Conservation (phyloP, 2,113 vertebrate genomes). For the Rhabdomys dilectus region DNA sequence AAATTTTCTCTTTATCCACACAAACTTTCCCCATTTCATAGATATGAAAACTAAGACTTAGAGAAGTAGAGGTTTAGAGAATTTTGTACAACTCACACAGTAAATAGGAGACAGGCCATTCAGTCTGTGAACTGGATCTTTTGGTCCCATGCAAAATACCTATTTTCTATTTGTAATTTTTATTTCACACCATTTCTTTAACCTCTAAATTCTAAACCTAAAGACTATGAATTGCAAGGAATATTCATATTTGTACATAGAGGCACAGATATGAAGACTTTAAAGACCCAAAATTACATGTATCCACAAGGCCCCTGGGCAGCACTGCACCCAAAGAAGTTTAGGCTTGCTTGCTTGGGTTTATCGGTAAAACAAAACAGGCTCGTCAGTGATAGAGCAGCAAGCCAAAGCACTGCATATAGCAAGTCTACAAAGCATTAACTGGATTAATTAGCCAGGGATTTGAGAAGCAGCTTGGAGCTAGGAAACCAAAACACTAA, state of each 20-base stretch:
- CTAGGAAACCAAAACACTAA: conserved; percentile 92
- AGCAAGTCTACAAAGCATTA: conserved; percentile 92
- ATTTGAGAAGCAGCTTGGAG: conserved; percentile 92
- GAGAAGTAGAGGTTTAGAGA: neutral
- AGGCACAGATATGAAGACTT: conserved; percentile 65
- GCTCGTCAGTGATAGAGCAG: conserved; percentile 83
- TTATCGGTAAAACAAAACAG: conserved; percentile 86
- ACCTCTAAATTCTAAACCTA: conserved; percentile 46
- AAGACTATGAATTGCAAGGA: neutral
- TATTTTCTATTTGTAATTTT: conserved; percentile 49
- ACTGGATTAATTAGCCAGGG: conserved; percentile 93
- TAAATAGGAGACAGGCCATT: neutral
- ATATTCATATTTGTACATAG: conserved; percentile 24
- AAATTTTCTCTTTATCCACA: conserved; percentile 20
- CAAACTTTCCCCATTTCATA: conserved; percentile 58
- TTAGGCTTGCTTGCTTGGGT: conserved; percentile 72
- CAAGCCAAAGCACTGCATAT: conserved; percentile 89
- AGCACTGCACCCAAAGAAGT: conserved; percentile 82
- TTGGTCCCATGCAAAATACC: conserved; percentile 37
- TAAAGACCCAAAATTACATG: conserved; percentile 80
- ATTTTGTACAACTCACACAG: conserved; percentile 40
- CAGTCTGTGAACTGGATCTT: neutral
- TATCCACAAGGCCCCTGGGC: conserved; percentile 87
- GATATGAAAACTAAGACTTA: conserved; percentile 51
- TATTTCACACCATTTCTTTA: conserved; percentile 29